These are phyloP conservation scores for Ernsta delagoae DNA, from an alignment of 2,888 invertebrate genomes.

Conservation along the genomic window DNA sequence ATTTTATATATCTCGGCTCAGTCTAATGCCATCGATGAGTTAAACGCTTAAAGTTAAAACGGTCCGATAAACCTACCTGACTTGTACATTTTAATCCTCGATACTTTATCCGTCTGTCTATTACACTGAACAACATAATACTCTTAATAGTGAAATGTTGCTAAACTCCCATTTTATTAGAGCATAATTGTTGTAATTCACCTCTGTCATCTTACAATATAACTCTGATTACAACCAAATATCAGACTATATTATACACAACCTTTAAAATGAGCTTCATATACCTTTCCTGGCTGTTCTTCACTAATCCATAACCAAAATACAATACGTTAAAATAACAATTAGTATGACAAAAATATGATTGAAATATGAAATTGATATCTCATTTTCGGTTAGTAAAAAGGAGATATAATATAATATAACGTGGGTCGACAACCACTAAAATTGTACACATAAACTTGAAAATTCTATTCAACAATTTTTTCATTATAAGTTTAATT, in stretches of 20 bases:
- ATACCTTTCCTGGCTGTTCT: constrained; percentile 35
- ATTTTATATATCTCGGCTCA: constrained; percentile 20
- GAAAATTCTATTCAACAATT: constrained; percentile 13
- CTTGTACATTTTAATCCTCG: constrained; percentile 25
- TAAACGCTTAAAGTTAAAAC: constrained; percentile 29
- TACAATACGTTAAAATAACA: constrained; percentile 28
- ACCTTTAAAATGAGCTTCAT: constrained; percentile 73
- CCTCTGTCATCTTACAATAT: constrained; percentile 43
- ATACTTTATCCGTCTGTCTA: constrained; percentile 30
- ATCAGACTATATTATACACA: constrained; percentile 71
- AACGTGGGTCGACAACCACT: constrained; percentile 4
- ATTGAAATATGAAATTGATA: too few species aligned
- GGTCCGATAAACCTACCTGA: constrained; percentile 35
- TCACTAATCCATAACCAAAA: constrained; percentile 27
- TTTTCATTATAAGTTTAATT: constrained; percentile 25
- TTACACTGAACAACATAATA: constrained; percentile 51
- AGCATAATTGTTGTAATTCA: constrained; percentile 42
- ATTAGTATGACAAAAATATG: too few species aligned
- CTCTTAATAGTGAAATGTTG: constrained; percentile 61
- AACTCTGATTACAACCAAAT: constrained; percentile 57
- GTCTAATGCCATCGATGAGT: constrained; percentile 31
- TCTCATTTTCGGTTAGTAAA: constrained; percentile 41
- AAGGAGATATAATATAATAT: neutral
- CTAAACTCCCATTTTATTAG: constrained; percentile 61
- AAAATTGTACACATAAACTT: constrained; percentile 19